Percentiles rank a stretch among this genome's conserved stretches.
These are phyloP conservation scores for Halcyon smyrnensis DNA, from an alignment of 2,797 vertebrate species.

Conservation along the genomic window DNA sequence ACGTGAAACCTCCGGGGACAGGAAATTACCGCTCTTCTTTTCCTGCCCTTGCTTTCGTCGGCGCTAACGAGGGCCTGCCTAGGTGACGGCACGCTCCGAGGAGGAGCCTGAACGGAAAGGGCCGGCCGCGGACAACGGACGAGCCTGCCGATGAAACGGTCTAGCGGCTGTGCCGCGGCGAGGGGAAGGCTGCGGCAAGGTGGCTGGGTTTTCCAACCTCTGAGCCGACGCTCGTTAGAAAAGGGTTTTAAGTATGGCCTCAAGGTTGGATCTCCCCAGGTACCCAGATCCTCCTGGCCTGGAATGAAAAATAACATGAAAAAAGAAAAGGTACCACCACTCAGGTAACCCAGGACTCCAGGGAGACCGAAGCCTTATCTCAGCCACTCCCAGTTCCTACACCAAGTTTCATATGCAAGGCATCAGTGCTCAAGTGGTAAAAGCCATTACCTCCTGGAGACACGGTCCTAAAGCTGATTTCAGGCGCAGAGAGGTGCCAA, in stretches of 20 bases:
- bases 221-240: neutral
- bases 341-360: neutral
- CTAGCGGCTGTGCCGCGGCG: neutral
- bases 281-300: neutral
- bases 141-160: neutral
- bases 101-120: neutral
- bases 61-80: neutral
- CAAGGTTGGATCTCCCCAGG: neutral
- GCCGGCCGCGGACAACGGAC: neutral
- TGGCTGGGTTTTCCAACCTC: neutral
- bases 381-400: neutral
- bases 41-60: neutral
- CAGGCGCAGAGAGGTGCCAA: neutral
- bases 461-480: neutral
- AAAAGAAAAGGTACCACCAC: neutral
- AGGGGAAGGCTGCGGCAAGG: neutral
- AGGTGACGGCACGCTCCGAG: neutral
- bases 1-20: neutral
- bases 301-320: neutral
- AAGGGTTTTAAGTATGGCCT: neutral
- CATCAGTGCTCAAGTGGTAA: neutral
- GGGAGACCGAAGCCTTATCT: neutral
- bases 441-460: neutral
- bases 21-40: neutral
- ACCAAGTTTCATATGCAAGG: neutral